Conservation (phyloP, 2,888 invertebrate genomes). For the Morinoia aosen region DNA sequence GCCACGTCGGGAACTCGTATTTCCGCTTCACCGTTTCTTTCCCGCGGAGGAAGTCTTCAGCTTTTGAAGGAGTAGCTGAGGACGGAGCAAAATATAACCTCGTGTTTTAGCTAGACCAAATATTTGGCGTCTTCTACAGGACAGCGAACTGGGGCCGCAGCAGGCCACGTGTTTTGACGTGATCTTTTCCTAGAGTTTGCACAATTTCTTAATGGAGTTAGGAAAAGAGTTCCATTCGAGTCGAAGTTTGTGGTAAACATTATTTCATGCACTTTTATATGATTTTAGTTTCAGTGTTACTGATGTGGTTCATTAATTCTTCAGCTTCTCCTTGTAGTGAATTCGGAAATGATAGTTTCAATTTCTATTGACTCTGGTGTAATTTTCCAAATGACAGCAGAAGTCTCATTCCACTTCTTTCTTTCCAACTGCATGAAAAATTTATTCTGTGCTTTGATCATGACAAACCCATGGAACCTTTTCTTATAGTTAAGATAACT, state of each 20-base stretch:
- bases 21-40: slow-evolving; percentile 17
- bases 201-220: not conserved
- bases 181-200: not conserved
- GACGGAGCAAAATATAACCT: not conserved
- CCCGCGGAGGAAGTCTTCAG: not conserved
- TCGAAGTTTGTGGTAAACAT: not conserved
- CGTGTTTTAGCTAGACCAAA: not conserved
- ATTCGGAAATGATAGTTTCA: too few species aligned
- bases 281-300: too few species aligned
- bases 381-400: too few species aligned
- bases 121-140: not conserved
- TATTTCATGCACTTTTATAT: too few species aligned
- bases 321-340: too few species aligned
- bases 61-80: not conserved
- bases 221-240: not conserved
- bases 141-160: not conserved
- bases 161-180: not conserved
- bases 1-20: not conserved
- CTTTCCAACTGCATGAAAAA: too few species aligned
- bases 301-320: too few species aligned
- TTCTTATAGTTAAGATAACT: too few species aligned
- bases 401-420: too few species aligned
- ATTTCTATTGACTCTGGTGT: too few species aligned
- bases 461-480: too few species aligned
- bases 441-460: too few species aligned